Conservation (phyloP, 2,113 vertebrate species). For the Galeopterus variegatus region DNA sequence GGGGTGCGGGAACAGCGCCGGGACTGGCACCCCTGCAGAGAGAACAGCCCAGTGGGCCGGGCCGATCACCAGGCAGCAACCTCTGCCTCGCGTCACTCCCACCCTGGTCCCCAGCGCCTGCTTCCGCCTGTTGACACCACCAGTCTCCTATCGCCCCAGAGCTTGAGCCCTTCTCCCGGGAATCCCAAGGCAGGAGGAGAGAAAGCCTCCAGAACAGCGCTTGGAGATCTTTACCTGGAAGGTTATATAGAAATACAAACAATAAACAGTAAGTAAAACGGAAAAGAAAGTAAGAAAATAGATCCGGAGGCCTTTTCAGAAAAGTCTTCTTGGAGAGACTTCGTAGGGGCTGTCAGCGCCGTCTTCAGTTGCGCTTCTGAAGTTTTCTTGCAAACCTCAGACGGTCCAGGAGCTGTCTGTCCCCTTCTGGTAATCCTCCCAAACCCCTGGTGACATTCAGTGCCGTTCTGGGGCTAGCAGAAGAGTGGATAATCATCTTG, state of each 20-base stretch:
- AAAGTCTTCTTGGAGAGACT: not conserved
- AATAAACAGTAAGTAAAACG: not conserved
- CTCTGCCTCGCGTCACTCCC: not conserved
- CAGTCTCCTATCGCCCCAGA: not conserved
- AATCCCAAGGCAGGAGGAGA: not conserved
- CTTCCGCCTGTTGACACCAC: not conserved
- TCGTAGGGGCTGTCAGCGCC: fast-evolving
- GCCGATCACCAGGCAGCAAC: not conserved
- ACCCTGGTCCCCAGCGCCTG: not conserved
- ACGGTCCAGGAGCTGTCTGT: not conserved
- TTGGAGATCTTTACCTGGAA: constrained; percentile 47
- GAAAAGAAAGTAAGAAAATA: not conserved
- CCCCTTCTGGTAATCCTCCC: not conserved
- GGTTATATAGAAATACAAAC: constrained; percentile 32
- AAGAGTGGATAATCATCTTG: fast-evolving
- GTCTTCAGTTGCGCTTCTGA: not conserved
- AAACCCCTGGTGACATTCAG: not conserved
- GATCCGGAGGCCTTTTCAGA: not conserved
- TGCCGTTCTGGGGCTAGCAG: not conserved
- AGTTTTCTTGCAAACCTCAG: constrained; percentile 28
- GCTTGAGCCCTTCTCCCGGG: not conserved
- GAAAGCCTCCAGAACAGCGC: not conserved
- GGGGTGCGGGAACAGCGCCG: constrained; percentile 95
- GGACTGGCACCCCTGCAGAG: constrained; percentile 94
- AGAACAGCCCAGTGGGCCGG: not conserved